Conservation (phyloP, 2,113 vertebrate species). For the Erinaceus europaeus region DNA sequence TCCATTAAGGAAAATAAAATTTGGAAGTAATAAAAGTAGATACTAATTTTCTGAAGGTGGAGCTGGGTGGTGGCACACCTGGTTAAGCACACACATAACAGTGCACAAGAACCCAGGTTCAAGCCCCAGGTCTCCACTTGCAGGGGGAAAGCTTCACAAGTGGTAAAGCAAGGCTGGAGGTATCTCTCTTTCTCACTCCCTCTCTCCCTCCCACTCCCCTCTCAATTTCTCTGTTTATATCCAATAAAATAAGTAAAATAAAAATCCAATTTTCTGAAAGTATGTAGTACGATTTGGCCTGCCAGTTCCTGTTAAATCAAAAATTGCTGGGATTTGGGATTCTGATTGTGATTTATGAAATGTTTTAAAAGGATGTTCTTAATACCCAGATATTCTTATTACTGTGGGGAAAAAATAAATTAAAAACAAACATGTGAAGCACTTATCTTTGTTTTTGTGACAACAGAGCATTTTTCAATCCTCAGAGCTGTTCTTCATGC, state of each 20-base stretch:
- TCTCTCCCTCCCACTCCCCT: too few relatives aligned
- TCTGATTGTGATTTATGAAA: neutral
- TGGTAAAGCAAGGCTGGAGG: too few relatives aligned
- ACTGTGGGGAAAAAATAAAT: neutral
- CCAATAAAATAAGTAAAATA: too few relatives aligned
- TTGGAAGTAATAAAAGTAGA: neutral
- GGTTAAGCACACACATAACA: too few relatives aligned
- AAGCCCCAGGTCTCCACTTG: too few relatives aligned
- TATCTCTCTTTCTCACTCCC: too few relatives aligned
- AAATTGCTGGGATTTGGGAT: neutral
- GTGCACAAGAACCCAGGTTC: too few relatives aligned
- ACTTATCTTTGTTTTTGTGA: neutral
- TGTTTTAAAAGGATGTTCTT: neutral
- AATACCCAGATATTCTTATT: neutral
- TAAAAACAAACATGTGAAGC: neutral
- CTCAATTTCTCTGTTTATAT: too few relatives aligned
- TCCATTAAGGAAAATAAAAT: too few relatives aligned
- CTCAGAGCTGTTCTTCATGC: neutral
- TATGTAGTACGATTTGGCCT: neutral
- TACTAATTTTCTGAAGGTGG: conserved; percentile 12
- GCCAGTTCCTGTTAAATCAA: neutral
- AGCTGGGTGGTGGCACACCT: too few relatives aligned
- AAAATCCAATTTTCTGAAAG: too few relatives aligned
- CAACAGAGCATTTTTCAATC: neutral
- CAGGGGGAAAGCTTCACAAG: too few relatives aligned